phyloP scores from a whole-genome alignment of 2,888 invertebrate genomes.

The Campopleginae sp. region DNA sequence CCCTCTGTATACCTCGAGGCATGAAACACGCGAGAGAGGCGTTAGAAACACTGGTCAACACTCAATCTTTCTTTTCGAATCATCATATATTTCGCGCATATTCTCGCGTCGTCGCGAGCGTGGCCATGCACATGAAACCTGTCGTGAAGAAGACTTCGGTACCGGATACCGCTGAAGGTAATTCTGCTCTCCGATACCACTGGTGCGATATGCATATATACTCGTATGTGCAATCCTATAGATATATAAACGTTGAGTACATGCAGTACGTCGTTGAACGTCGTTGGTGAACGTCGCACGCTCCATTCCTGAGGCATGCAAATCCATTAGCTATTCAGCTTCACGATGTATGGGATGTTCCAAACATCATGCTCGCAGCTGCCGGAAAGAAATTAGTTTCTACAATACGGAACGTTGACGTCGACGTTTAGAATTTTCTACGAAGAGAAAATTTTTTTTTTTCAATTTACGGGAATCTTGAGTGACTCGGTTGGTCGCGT shows the following conservation, averaged over 20 bases:
- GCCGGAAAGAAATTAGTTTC: not conserved
- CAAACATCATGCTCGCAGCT: not conserved
- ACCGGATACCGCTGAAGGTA: constrained; percentile 55
- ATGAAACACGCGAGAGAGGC: constrained; percentile 35
- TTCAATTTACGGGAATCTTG: too few species aligned
- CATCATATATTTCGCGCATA: constrained; percentile 45
- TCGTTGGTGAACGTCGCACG: constrained; percentile 42
- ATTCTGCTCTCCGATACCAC: constrained; percentile 45
- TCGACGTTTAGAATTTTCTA: not conserved
- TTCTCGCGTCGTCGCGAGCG: constrained; percentile 24
- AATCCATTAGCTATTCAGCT: constrained; percentile 65
- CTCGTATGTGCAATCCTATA: not conserved
- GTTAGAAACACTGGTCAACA: constrained; percentile 50
- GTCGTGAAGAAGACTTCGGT: constrained; percentile 51
- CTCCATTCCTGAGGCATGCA: constrained; percentile 63
- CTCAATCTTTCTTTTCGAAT: constrained; percentile 54
- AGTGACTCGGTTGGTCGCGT: too few species aligned
- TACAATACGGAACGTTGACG: not conserved
- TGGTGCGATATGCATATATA: constrained; percentile 18
- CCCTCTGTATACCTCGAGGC: constrained; percentile 9
- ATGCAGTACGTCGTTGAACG: constrained; percentile 22
- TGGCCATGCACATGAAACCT: constrained; percentile 50
- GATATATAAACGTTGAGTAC: not conserved
- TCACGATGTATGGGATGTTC: not conserved
- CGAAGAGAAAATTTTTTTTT: not conserved